These are phyloP conservation scores for Ctenicera cuprea DNA, from an alignment of 2,888 invertebrate genomes.

Conservation along the genomic window DNA sequence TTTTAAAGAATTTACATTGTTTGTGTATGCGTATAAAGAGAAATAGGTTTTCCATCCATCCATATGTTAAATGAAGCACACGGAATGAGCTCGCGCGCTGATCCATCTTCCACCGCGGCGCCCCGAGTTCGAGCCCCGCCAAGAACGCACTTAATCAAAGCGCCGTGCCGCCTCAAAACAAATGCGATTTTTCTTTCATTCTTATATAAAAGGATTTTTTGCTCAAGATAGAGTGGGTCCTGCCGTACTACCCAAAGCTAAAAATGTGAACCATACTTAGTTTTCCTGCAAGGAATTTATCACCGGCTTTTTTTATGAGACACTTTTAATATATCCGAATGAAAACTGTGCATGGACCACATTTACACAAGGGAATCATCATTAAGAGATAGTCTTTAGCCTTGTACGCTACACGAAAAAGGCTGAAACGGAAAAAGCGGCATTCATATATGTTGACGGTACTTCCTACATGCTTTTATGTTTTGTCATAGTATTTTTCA, in stretches of 20 bases:
- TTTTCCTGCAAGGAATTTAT: constrained; percentile 60
- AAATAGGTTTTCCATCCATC: constrained; percentile 63
- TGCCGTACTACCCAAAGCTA: constrained; percentile 59
- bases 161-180: constrained; percentile 69
- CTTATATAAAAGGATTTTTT: constrained; percentile 66
- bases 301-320: constrained; percentile 56
- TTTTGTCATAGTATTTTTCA: constrained; percentile 68
- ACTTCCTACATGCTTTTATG: constrained; percentile 68
- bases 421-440: constrained; percentile 65
- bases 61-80: constrained; percentile 67
- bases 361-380: constrained; percentile 60
- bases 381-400: constrained; percentile 63
- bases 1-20: constrained; percentile 26
- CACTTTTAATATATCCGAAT: constrained; percentile 59
- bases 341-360: constrained; percentile 57
- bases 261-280: constrained; percentile 62
- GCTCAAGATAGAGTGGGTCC: constrained; percentile 60
- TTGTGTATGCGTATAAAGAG: constrained; percentile 49
- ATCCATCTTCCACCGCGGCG: constrained; percentile 65
- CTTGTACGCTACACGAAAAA: constrained; percentile 63
- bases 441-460: constrained; percentile 66
- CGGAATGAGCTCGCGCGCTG: constrained; percentile 65
- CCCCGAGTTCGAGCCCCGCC: constrained; percentile 67
- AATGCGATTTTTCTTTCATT: constrained; percentile 69
- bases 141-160: constrained; percentile 69